Evolutionary conservation across 2,797 vertebrate genomes (phyloP).

Genomic region (Sciaenops ocellatus): DNA sequence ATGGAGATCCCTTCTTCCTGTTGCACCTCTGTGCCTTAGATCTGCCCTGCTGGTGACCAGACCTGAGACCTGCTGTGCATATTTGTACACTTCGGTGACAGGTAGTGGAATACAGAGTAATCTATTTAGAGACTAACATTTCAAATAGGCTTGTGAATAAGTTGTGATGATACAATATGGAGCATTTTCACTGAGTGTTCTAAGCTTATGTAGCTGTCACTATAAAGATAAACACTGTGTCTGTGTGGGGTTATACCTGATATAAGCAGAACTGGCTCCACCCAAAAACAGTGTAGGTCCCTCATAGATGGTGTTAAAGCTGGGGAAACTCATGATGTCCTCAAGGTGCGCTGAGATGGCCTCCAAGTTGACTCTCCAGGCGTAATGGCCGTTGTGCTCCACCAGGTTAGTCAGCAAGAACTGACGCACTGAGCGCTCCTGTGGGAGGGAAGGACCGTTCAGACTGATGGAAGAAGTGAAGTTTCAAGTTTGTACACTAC

Average conservation of each 20-base stretch:
- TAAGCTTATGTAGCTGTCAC: not conserved
- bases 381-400: slow-evolving; percentile 86
- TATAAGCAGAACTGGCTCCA: slow-evolving; percentile 92
- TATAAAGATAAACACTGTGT: not conserved
- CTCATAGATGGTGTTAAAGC: slow-evolving; percentile 81
- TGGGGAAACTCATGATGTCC: slow-evolving; percentile 90
- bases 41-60: too few species aligned
- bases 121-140: not conserved
- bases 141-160: not conserved
- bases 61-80: too few species aligned
- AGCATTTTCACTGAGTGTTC: not conserved
- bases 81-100: too few species aligned
- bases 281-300: slow-evolving; percentile 93
- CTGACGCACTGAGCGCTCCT: slow-evolving; percentile 89
- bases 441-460: slow-evolving; percentile 1
- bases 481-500: not conserved
- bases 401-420: slow-evolving; percentile 95
- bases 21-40: too few species aligned
- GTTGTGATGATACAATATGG: not conserved
- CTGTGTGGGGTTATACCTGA: slow-evolving; percentile 87
- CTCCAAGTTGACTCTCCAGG: slow-evolving; percentile 94
- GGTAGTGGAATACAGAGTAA: too few species aligned
- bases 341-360: slow-evolving; percentile 88
- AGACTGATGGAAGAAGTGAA: not conserved
- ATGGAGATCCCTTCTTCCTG: too few species aligned